Conservation (phyloP, 2,797 vertebrate species). For the Neomorphus geoffroyi region DNA sequence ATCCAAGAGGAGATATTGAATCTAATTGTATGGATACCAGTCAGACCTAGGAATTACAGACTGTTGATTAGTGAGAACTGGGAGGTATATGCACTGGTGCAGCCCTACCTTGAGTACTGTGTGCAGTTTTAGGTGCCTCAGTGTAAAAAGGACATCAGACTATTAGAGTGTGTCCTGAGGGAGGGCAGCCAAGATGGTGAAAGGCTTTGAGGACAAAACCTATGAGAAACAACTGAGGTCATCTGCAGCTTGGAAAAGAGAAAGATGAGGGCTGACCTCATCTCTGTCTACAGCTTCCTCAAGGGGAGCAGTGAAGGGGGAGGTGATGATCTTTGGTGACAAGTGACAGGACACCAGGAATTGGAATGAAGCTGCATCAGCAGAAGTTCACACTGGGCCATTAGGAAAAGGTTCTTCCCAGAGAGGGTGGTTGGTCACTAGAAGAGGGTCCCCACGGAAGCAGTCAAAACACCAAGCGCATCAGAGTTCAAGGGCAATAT, state of each 20-base stretch:
- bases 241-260: neutral
- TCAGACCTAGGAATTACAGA: neutral
- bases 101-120: neutral
- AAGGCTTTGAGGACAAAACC: neutral
- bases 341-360: neutral
- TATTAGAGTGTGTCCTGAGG: neutral
- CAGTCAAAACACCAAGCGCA: neutral
- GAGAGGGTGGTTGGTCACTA: neutral
- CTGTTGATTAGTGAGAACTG: neutral
- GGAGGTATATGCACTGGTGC: neutral
- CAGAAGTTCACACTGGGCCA: neutral
- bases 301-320: accelerated
- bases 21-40: neutral
- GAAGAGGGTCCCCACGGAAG: neutral
- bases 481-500: neutral
- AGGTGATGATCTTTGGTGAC: neutral
- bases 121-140: neutral
- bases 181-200: neutral
- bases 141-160: neutral
- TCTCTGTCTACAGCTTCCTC: neutral
- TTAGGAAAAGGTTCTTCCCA: neutral
- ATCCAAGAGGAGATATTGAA: neutral
- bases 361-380: neutral
- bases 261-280: neutral
- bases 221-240: neutral